Evolutionary conservation across 2,797 vertebrate species (phyloP), one percentile per base, ranked within the genome.

Genomic region (Rhabdomys pumilio): DNA sequence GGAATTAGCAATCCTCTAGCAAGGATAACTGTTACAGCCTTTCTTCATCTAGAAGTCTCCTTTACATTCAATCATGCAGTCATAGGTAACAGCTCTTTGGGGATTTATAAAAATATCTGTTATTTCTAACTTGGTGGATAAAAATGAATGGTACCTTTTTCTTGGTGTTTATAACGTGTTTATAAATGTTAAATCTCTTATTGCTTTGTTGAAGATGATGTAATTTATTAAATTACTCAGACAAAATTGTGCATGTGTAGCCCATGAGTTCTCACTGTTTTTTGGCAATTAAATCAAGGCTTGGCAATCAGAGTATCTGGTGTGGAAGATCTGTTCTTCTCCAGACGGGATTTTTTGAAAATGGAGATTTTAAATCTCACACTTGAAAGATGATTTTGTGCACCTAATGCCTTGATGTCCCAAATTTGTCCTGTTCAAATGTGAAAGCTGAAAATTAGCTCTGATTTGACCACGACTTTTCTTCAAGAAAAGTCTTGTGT

Each of bases 31-130:
- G 0, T 69, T 93, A 77, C 90, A 85, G 38, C 90, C 24, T 88
- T 90, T 75, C 22, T 89, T 53, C 20, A 75, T 93, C n/a, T 31
- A 73, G 53, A 92, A 5, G 84, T 89, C 63, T 94, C 41, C 57
- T 93, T 96, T 96, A 91, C 19, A 89, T 85, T 90, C 57, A 89
- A 4, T 90, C 61, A 44, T 4, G 3, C 73, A 93, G 6, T 94
- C 53, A n/a, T 93, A 14, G 53, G 86, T 95, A 91, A 93, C 95
- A 96, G 17, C 31, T 96, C 94, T 94, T 96, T 80, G 38, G 89
- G 34, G 53, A 76, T 91, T 91, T 96, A 13, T 91, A 91, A 89
- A 91, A 81, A 80, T 80, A 11, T 67, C 94, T 75, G 59, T 31
- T 91, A 82, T 89, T 94, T 73, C 80, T 63, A 93, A 85, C 38